Percentiles rank a stretch among this genome's conserved stretches.
These are phyloP conservation scores for Chrysolina haemoptera DNA, from an alignment of 2,888 invertebrate genomes.

Conservation along the genomic window DNA sequence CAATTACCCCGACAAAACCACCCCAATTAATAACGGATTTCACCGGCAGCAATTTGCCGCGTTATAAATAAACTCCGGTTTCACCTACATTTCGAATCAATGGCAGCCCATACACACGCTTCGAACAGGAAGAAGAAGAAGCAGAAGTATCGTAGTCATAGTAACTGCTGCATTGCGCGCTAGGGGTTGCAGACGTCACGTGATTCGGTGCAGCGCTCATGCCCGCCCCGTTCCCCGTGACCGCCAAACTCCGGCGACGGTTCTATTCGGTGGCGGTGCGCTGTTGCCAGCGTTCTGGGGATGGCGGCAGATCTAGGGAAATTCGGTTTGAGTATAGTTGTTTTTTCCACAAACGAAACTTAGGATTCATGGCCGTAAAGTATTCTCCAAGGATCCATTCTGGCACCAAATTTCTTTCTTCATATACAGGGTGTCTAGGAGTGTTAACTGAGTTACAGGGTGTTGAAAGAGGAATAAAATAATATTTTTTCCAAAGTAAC, in stretches of 20 bases:
- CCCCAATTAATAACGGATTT: constrained; percentile 7
- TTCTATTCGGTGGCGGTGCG: constrained; percentile 31
- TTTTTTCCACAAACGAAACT: neutral
- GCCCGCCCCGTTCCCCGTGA: constrained; percentile 56
- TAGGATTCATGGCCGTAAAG: neutral
- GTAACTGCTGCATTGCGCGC: constrained; percentile 65
- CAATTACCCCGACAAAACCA: constrained; percentile 2
- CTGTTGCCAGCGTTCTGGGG: constrained; percentile 25
- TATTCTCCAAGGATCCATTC: neutral
- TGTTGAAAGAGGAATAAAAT: too few relatives aligned
- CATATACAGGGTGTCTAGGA: too few relatives aligned
- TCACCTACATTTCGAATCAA: constrained; percentile 33
- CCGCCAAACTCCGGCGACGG: constrained; percentile 41
- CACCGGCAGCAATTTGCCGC: neutral
- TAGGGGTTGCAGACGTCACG: constrained; percentile 64
- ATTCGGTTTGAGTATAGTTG: neutral
- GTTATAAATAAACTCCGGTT: constrained; percentile 14
- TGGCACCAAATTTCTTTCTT: too few relatives aligned
- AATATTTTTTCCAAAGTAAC: too few relatives aligned
- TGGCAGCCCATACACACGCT: constrained; percentile 25
- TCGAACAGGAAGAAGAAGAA: constrained; percentile 37
- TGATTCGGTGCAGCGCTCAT: constrained; percentile 61
- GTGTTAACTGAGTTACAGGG: too few relatives aligned
- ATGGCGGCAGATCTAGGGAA: neutral
- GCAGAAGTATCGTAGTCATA: constrained; percentile 61